Conservation (phyloP, 2,113 vertebrate genomes). For the Antidorcas marsupialis region DNA sequence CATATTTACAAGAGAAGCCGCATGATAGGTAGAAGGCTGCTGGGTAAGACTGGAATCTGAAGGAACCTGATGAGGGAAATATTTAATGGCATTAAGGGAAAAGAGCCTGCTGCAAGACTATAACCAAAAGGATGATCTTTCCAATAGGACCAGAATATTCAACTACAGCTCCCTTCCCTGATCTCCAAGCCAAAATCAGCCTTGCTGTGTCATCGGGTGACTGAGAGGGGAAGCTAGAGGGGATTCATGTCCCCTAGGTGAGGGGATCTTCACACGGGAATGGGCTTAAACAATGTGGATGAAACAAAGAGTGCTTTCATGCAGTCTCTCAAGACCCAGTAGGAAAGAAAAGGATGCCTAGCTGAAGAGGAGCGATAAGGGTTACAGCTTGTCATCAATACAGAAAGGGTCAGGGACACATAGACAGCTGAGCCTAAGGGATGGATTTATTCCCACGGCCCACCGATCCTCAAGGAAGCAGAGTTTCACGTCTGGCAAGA, state of each 20-base stretch:
- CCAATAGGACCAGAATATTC: background rate
- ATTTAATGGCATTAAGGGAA: background rate
- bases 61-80: background rate
- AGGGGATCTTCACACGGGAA: background rate
- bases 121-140: background rate
- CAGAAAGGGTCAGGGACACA: background rate
- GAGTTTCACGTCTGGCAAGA: background rate
- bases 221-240: background rate
- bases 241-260: background rate
- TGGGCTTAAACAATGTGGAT: background rate
- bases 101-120: background rate
- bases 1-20: background rate
- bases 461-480: background rate
- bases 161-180: background rate
- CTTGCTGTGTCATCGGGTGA: background rate
- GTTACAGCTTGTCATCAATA: background rate
- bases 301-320: background rate
- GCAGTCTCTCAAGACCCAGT: background rate
- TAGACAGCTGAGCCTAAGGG: background rate
- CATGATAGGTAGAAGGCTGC: background rate
- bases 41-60: background rate
- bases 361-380: slow-evolving; percentile 12
- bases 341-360: background rate
- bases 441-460: background rate
- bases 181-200: background rate